phyloP scores from a whole-genome alignment of 37 sponge, comb jelly and placozoan species.

The Tethya wilhelma region DNA sequence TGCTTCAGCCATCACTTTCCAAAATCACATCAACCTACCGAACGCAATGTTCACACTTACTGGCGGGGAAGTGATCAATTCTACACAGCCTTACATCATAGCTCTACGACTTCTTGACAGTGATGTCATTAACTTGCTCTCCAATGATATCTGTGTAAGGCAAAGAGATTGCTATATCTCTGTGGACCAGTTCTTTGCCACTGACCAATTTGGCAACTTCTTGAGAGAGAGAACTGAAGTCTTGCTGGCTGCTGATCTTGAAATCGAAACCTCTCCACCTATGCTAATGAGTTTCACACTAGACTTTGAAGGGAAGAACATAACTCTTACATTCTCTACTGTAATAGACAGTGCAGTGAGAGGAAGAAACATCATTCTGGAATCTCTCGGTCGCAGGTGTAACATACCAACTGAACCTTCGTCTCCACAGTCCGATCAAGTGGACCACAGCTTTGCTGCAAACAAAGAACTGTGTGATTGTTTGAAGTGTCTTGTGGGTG shows the following conservation, averaged over 20 bases:
- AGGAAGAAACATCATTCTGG: neutral
- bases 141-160: conserved; percentile 10
- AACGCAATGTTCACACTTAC: conserved; percentile 41
- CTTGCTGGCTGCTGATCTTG: neutral
- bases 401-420: too few species aligned
- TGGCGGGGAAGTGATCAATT: conserved; percentile 38
- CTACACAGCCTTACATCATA: conserved; percentile 24
- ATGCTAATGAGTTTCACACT: conserved; percentile 3
- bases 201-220: neutral
- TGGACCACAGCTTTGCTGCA: neutral
- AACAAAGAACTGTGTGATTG: conserved; percentile 3
- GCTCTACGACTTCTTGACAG: neutral
- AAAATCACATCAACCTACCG: conserved; percentile 46
- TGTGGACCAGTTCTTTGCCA: neutral
- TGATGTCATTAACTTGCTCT: conserved; percentile 46
- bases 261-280: conserved; percentile 5
- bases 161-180: conserved; percentile 1
- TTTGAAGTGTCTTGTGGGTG: conserved; percentile 8
- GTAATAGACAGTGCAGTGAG: neutral
- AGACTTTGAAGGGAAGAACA: neutral
- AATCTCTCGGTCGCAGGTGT: neutral
- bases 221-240: neutral
- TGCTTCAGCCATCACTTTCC: conserved; percentile 49
- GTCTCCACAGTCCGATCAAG: too few species aligned
- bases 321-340: conserved; percentile 5